These are phyloP conservation scores for Drosophila hawaiiensis DNA, from an alignment of 2,888 invertebrate species.

Conservation along the genomic window DNA sequence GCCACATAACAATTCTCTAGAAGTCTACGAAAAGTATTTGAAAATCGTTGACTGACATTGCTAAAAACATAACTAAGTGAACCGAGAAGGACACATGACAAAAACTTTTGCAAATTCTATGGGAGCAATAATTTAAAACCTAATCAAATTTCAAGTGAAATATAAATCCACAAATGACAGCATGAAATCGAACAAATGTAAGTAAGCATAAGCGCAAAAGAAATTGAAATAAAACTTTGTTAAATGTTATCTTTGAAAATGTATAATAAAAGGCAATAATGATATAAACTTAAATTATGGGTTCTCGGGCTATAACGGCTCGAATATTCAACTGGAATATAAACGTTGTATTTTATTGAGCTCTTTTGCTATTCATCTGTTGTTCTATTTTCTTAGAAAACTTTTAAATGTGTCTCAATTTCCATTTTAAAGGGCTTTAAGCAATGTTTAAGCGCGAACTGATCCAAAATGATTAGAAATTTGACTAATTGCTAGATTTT, in stretches of 20 bases:
- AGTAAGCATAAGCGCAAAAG: neutral
- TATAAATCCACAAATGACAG: slow-evolving; percentile 9
- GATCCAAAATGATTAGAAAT: neutral
- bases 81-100: neutral
- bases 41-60: slow-evolving; percentile 32
- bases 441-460: neutral
- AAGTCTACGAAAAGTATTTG: slow-evolving; percentile 45
- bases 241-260: neutral
- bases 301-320: neutral
- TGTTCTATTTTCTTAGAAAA: neutral
- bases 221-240: neutral
- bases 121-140: slow-evolving; percentile 14
- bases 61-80: slow-evolving; percentile 12
- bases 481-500: no score
- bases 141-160: slow-evolving; percentile 20
- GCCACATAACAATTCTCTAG: slow-evolving; percentile 4
- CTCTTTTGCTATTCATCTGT: neutral
- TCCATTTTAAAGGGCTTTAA: neutral
- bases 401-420: neutral
- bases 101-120: neutral
- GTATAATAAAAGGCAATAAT: neutral
- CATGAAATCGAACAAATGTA: slow-evolving; percentile 4
- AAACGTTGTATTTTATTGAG: neutral
- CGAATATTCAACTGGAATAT: neutral
- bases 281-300: neutral